Evolutionary conservation across 2,888 invertebrate genomes (phyloP).

Genomic region (Mythimna pallens): DNA sequence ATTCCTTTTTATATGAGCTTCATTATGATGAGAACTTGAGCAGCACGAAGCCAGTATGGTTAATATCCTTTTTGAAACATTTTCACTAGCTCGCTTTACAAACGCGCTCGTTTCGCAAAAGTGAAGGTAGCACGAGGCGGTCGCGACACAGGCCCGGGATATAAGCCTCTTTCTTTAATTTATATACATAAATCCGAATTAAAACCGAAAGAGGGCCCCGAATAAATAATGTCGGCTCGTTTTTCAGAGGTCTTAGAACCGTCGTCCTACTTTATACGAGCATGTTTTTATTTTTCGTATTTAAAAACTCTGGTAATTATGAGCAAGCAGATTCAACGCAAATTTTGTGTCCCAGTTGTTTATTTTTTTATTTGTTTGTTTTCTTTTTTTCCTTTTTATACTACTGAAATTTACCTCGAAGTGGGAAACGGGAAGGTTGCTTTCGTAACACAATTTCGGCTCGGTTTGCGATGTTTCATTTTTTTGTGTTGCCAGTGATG

Average conservation of each 20-base stretch:
- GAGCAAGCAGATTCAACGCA: slow-evolving; percentile 79
- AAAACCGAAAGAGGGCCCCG: slow-evolving; percentile 84
- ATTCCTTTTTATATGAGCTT: slow-evolving; percentile 5
- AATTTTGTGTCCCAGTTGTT: slow-evolving; percentile 69
- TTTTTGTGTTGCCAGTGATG: neutral
- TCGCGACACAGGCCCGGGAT: slow-evolving; percentile 73
- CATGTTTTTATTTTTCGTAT: slow-evolving; percentile 84
- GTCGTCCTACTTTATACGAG: slow-evolving; percentile 79
- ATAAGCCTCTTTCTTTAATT: slow-evolving; percentile 85
- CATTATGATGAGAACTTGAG: neutral
- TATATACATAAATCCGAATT: slow-evolving; percentile 89
- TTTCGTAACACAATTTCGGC: slow-evolving; percentile 16
- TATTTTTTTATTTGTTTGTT: slow-evolving; percentile 60
- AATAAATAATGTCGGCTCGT: slow-evolving; percentile 87
- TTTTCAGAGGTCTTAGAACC: slow-evolving; percentile 88
- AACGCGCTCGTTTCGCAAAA: slow-evolving; percentile 29
- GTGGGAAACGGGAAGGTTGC: slow-evolving; percentile 14
- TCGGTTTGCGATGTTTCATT: slow-evolving; percentile 5
- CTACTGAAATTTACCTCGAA: slow-evolving; percentile 29
- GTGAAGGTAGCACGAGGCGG: slow-evolving; percentile 62
- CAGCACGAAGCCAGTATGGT: neutral
- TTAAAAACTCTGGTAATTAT: slow-evolving; percentile 86
- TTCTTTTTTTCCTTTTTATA: slow-evolving; percentile 58
- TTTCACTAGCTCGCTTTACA: slow-evolving; percentile 8
- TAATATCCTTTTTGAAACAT: slow-evolving; percentile 15